Evolutionary conservation across 2,888 invertebrate genomes (phyloP).

Genomic region (Cephus pygmeus): DNA sequence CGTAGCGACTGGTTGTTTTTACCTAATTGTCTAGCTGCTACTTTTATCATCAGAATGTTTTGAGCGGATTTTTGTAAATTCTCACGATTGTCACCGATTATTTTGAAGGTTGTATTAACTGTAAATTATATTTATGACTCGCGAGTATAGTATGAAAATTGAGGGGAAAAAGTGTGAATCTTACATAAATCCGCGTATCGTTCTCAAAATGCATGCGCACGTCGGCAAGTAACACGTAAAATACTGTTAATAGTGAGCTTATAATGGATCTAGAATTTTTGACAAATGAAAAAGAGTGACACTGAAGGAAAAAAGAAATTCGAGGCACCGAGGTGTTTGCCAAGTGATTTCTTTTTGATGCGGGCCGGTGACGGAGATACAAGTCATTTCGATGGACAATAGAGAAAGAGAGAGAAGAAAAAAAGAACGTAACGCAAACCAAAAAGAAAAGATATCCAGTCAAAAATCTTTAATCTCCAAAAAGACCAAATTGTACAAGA

Average conservation of each 20-base stretch:
- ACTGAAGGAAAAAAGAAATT: conserved; percentile 20
- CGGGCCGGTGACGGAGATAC: conserved; percentile 7
- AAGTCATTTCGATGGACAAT: background rate
- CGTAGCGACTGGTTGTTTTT: background rate
- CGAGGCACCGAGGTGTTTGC: conserved; percentile 22
- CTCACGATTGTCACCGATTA: background rate
- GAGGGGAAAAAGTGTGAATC: conserved; percentile 3
- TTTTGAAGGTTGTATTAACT: background rate
- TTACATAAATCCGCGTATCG: background rate
- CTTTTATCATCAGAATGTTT: background rate
- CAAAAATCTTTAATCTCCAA: background rate
- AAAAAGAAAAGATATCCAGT: background rate
- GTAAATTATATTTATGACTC: background rate
- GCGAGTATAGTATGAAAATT: background rate
- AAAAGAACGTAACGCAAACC: conserved; percentile 11
- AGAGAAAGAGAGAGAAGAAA: conserved; percentile 28
- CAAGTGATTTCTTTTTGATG: conserved; percentile 32
- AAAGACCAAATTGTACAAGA: background rate
- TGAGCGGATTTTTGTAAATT: background rate
- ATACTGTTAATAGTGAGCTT: conserved; percentile 66
- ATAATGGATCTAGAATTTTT: background rate
- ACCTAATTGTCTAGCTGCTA: background rate
- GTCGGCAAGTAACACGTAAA: conserved; percentile 54
- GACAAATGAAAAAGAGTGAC: conserved; percentile 35
- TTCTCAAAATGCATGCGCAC: conserved; percentile 46